Conservation (phyloP, 2,797 vertebrate species). For the Tinamus major region DNA sequence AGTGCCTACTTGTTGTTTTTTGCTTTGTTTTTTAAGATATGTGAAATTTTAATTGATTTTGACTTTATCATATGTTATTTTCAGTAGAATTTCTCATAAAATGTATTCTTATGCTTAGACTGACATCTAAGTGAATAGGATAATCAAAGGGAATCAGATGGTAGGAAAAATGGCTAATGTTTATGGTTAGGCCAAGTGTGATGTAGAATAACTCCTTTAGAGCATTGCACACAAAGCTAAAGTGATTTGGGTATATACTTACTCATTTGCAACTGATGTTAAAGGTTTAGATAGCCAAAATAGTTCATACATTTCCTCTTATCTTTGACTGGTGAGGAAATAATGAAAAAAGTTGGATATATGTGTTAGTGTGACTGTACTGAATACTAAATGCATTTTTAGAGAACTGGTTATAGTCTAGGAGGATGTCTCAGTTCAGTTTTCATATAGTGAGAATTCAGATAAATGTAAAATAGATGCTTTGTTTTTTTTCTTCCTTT, state of each 20-base stretch:
- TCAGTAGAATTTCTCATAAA: not conserved
- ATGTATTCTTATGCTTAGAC: no score
- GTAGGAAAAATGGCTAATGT: not conserved
- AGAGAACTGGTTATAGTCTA: no score
- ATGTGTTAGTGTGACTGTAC: not conserved
- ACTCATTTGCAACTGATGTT: not conserved
- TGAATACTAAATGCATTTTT: not conserved
- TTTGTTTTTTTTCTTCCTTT: not conserved
- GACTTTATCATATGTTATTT: not conserved
- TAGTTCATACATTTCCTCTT: not conserved
- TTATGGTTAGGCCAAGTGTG: not conserved
- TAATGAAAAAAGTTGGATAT: not conserved
- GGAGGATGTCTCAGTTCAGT: not conserved
- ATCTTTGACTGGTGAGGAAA: not conserved
- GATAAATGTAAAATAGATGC: not conserved
- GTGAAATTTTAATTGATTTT: not conserved
- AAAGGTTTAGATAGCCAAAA: not conserved
- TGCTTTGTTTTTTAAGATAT: no score
- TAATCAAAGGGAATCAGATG: not conserved
- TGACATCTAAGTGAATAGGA: not conserved
- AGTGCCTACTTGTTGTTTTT: not conserved
- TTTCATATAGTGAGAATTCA: not conserved
- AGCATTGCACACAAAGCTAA: not conserved
- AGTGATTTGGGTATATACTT: not conserved
- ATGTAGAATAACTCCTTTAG: not conserved